A percentile compares a stretch with the other conserved stretches of the same genome.
Evolutionary conservation across 30 jellyfish, hydroid and myxozoan genomes (phyloP).

Genomic region (Euphysa ruthae): DNA sequence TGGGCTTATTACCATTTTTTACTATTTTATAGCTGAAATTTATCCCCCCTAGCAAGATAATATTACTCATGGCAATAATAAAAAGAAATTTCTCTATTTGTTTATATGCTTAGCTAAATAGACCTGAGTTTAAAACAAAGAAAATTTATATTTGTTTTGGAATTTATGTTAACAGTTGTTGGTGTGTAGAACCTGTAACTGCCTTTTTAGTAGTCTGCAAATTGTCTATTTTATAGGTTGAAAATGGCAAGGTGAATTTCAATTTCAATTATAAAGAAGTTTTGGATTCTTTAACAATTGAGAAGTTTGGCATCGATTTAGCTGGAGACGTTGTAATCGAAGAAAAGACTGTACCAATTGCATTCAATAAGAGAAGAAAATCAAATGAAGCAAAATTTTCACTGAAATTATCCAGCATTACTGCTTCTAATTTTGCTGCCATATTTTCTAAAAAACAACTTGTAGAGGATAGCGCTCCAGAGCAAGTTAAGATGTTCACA

Average conservation of each 20-base stretch:
- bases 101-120: no score
- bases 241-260: conserved; percentile 35
- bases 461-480: conserved; percentile 21
- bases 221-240: neutral
- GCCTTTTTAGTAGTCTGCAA: no score
- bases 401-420: conserved; percentile 23
- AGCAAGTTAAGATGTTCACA: conserved; percentile 26
- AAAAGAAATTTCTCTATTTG: no score
- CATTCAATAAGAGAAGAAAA: conserved; percentile 29
- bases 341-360: conserved; percentile 34
- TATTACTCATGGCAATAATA: no score
- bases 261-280: conserved; percentile 34
- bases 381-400: conserved; percentile 38
- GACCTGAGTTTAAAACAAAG: no score
- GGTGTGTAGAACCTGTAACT: no score
- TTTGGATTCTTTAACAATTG: conserved; percentile 15
- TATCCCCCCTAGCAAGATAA: no score
- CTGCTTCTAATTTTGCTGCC: conserved; percentile 39
- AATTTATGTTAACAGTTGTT: no score
- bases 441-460: conserved; percentile 48
- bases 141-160: no score
- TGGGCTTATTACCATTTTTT: no score
- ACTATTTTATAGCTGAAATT: no score
- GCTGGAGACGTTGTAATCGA: conserved; percentile 36
- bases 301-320: conserved; percentile 24